Percentiles rank a stretch among this genome's conserved stretches.
These are phyloP conservation scores for Ptychobarbus kaznakovi DNA, from an alignment of 2,797 vertebrate species.

Conservation along the genomic window DNA sequence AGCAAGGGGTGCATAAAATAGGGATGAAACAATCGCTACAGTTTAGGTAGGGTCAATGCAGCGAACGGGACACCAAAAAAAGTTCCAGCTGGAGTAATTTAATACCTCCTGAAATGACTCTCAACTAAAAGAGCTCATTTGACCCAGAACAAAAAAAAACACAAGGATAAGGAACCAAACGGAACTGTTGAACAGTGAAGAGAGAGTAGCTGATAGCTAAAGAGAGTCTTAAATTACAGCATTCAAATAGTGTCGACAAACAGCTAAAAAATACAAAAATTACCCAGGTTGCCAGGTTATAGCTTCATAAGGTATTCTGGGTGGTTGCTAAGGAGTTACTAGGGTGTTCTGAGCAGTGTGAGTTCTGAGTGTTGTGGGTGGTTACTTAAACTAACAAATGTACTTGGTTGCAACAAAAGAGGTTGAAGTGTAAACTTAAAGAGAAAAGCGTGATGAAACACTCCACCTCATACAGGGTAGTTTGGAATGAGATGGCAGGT, in stretches of 20 bases:
- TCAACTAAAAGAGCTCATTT: slow-evolving; percentile 21
- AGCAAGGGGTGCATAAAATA: slow-evolving; percentile 35
- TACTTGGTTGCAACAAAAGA: neutral
- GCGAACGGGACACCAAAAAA: slow-evolving; percentile 30
- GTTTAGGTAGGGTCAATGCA: slow-evolving; percentile 25
- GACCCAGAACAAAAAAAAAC: slow-evolving; percentile 13
- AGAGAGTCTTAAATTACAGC: neutral
- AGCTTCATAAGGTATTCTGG: neutral
- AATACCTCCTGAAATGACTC: slow-evolving; percentile 25
- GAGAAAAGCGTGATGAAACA: neutral
- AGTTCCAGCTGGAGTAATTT: slow-evolving; percentile 43
- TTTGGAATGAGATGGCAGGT: slow-evolving; percentile 7
- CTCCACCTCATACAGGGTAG: neutral
- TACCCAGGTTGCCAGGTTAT: neutral
- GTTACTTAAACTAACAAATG: neutral
- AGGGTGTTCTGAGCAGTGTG: neutral
- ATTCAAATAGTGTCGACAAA: neutral
- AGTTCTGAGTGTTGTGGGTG: neutral
- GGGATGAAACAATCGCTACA: slow-evolving; percentile 24
- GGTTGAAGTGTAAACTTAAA: neutral
- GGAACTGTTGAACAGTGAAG: neutral
- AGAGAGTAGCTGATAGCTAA: neutral
- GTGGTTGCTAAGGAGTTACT: neutral
- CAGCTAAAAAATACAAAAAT: neutral
- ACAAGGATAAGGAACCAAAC: neutral